phyloP scores from a whole-genome alignment of 1,140 invertebrate species.

The Diorhabda elongata region DNA sequence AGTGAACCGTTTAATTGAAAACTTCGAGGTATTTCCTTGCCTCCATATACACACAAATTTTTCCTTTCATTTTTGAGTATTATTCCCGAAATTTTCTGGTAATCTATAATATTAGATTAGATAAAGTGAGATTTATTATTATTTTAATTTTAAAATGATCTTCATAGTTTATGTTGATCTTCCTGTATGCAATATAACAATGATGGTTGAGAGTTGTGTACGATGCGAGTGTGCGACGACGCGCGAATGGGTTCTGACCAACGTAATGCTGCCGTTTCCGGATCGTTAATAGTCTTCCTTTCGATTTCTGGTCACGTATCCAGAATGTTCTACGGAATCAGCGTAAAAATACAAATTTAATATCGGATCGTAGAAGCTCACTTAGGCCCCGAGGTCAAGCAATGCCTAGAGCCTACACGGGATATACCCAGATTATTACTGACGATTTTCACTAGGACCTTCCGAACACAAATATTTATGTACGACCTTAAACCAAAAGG shows the following conservation, averaged over 20 bases:
- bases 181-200: neutral
- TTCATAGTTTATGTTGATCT: too few species aligned
- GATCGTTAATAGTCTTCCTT: slow-evolving; percentile 43
- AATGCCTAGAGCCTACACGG: slow-evolving; percentile 23
- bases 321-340: slow-evolving; percentile 45
- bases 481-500: slow-evolving; percentile 22
- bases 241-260: slow-evolving; percentile 29
- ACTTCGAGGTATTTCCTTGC: too few species aligned
- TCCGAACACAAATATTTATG: slow-evolving; percentile 33
- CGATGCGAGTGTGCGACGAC: slow-evolving; percentile 12
- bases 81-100: too few species aligned
- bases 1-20: too few species aligned
- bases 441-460: slow-evolving; percentile 34
- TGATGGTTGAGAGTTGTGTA: neutral
- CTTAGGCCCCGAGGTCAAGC: slow-evolving; percentile 33
- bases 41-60: too few species aligned
- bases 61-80: too few species aligned
- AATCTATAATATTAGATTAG: too few species aligned
- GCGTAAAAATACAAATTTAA: slow-evolving; percentile 49
- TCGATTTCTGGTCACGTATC: slow-evolving; percentile 45
- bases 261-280: slow-evolving; percentile 42
- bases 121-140: too few species aligned
- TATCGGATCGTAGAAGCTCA: slow-evolving; percentile 42
- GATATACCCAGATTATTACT: slow-evolving; percentile 42
- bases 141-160: too few species aligned